These are phyloP conservation scores for Heliopora coerulea DNA, from an alignment of 92 coral and sea anemone species.

Conservation along the genomic window DNA sequence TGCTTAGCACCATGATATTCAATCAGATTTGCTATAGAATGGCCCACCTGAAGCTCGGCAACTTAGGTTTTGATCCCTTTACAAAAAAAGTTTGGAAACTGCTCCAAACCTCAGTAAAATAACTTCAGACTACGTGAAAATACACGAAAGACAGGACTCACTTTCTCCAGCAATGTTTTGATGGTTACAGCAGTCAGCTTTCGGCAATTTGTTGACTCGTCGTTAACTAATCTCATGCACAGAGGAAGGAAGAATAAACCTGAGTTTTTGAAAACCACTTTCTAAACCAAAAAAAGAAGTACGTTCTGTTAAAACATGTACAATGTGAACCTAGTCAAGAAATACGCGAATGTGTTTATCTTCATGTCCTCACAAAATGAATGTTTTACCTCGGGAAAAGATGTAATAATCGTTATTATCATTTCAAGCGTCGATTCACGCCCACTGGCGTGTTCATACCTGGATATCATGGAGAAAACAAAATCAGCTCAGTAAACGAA, in stretches of 20 bases:
- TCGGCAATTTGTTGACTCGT: slow-evolving; percentile 90
- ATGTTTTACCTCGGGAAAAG: slow-evolving; percentile 80
- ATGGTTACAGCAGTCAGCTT: slow-evolving; percentile 79
- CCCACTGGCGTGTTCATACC: slow-evolving; percentile 89
- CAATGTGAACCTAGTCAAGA: neutral
- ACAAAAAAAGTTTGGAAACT: too few species aligned
- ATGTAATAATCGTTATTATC: slow-evolving; percentile 69
- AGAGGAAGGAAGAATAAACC: slow-evolving; percentile 94
- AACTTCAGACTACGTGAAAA: too few species aligned
- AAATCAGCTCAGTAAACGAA: too few species aligned
- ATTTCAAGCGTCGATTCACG: slow-evolving; percentile 93
- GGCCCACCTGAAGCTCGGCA: too few species aligned
- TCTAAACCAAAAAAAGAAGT: slow-evolving; percentile 50
- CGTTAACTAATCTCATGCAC: slow-evolving; percentile 86
- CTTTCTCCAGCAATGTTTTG: slow-evolving; percentile 77
- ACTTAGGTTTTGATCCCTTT: too few species aligned
- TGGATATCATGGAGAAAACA: slow-evolving; percentile 25
- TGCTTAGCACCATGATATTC: too few species aligned
- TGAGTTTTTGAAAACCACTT: slow-evolving; percentile 62
- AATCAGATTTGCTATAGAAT: too few species aligned
- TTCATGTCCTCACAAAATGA: neutral
- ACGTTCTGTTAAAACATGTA: neutral
- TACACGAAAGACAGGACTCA: slow-evolving; percentile 6
- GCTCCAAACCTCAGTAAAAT: too few species aligned
- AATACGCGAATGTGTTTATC: neutral